Conservation (phyloP, 1,140 invertebrate genomes). For the Andricus grossulariae region DNA sequence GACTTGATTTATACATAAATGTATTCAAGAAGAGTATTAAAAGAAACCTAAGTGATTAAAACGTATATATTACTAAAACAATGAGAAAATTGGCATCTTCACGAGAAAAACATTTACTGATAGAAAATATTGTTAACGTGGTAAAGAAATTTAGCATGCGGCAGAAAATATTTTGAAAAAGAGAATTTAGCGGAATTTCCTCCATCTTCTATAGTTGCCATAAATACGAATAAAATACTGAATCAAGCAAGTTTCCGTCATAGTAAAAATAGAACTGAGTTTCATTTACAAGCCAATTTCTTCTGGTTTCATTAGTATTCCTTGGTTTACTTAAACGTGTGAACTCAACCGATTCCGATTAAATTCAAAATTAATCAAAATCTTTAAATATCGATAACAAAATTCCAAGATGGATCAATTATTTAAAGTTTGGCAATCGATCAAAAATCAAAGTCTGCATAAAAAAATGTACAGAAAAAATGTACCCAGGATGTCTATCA, state of each 20-base stretch:
- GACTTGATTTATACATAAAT: no score
- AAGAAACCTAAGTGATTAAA: no score
- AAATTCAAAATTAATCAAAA: no score
- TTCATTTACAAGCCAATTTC: conserved; percentile 8
- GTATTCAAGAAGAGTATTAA: no score
- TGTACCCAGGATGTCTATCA: no score
- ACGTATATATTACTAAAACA: no score
- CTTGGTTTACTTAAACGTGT: background rate
- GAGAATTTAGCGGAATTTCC: background rate
- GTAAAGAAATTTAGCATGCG: background rate
- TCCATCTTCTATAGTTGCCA: background rate
- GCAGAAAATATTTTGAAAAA: conserved; percentile 10
- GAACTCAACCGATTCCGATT: background rate
- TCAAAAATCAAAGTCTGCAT: background rate
- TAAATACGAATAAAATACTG: conserved; percentile 10
- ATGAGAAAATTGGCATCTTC: no score
- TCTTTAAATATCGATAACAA: no score
- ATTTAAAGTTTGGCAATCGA: background rate
- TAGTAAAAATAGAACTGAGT: conserved; percentile 16
- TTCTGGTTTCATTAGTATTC: background rate
- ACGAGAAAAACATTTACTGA: no score
- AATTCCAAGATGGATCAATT: background rate
- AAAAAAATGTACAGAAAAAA: conserved; percentile 6
- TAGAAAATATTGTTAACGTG: no score
- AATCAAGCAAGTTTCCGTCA: conserved; percentile 19